These are phyloP conservation scores for Oryctolagus cuniculus DNA, from an alignment of 2,113 vertebrate genomes.

Conservation along the genomic window DNA sequence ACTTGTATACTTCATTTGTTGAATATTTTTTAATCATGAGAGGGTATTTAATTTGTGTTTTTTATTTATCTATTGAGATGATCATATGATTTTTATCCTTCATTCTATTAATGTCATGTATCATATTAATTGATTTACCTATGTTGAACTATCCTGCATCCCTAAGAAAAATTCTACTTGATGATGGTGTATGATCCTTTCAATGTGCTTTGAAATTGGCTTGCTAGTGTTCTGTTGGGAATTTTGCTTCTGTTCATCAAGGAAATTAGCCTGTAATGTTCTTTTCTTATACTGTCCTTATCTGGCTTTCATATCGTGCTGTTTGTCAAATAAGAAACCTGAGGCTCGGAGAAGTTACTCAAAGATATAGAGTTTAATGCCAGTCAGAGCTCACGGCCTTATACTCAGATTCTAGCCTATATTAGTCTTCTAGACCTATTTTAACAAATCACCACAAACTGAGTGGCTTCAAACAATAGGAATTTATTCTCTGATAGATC, in stretches of 20 bases:
- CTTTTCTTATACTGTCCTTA: neutral
- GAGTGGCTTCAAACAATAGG: neutral
- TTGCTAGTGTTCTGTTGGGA: neutral
- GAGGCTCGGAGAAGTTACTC: neutral
- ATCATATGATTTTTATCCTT: neutral
- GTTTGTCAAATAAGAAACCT: conserved; percentile 19
- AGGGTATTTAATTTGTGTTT: neutral
- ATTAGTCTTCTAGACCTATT: neutral
- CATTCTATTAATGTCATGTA: neutral
- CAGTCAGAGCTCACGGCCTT: neutral
- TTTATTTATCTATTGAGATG: neutral
- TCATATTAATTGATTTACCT: neutral
- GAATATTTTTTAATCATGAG: neutral
- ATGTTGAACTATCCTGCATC: neutral
- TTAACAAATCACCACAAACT: neutral
- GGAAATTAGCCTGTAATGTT: neutral
- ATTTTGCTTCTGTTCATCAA: conserved; percentile 35
- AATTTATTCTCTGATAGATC: neutral
- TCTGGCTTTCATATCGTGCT: neutral
- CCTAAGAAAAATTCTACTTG: neutral
- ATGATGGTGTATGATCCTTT: neutral
- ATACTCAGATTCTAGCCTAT: neutral
- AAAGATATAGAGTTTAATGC: neutral
- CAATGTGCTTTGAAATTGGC: neutral
- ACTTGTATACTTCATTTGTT: neutral